phyloP scores from a whole-genome alignment of 2,797 vertebrate species.

The Pseudochirops cupreus region DNA sequence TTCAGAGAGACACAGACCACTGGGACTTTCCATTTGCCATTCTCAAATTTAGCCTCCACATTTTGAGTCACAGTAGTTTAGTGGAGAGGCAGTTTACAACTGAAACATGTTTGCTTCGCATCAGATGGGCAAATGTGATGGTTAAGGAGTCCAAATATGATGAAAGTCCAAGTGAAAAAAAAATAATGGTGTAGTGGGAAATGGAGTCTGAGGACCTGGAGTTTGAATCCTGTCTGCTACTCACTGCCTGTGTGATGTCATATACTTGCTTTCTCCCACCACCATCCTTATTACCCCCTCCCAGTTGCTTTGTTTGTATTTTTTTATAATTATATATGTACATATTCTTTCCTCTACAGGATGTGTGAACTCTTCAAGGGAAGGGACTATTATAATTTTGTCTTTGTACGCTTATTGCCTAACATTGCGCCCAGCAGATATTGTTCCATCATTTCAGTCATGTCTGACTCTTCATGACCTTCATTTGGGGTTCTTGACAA shows the following conservation, averaged over 20 bases:
- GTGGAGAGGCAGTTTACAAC: constrained; percentile 29
- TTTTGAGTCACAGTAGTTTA: constrained; percentile 29
- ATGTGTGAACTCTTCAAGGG: not conserved
- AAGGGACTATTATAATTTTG: not conserved
- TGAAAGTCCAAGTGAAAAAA: constrained; percentile 53
- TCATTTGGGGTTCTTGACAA: not conserved
- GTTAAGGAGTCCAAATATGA: constrained; percentile 48
- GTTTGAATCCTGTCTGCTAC: not conserved
- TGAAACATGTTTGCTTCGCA: not conserved
- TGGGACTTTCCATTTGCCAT: constrained; percentile 28
- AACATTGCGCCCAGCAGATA: not conserved
- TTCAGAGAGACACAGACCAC: constrained; percentile 18
- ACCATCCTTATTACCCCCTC: not conserved
- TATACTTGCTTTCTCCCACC: not conserved
- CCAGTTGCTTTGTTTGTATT: not conserved
- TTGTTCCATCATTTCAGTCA: not conserved
- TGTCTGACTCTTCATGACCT: not conserved
- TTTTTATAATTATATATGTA: not conserved
- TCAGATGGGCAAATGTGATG: constrained; percentile 32
- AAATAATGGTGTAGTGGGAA: constrained; percentile 47
- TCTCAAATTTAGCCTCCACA: constrained; percentile 39
- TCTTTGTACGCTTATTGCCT: not conserved
- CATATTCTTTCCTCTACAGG: not conserved
- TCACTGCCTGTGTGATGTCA: not conserved
- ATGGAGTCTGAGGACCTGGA: not conserved